Evolutionary conservation across 92 coral and sea anemone genomes (phyloP).

Genomic region (Paragorgia papillata): DNA sequence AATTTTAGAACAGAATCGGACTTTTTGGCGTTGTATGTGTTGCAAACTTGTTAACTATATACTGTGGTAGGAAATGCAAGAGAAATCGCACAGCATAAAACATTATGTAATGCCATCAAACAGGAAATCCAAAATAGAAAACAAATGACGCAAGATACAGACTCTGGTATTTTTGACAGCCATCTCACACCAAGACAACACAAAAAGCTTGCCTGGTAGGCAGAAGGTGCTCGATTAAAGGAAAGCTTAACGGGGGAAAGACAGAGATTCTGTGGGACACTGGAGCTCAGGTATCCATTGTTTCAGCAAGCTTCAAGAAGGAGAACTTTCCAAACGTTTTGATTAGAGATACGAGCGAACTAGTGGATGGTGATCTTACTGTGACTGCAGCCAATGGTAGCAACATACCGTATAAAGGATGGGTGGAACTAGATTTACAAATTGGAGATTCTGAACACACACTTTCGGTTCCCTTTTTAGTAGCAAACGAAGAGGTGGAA

Average conservation of each 20-base stretch:
- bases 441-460: too few relatives aligned
- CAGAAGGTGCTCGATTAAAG: conserved; percentile 54
- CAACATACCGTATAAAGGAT: too few relatives aligned
- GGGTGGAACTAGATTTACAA: too few relatives aligned
- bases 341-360: too few relatives aligned
- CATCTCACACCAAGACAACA: conserved; percentile 55
- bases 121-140: not conserved
- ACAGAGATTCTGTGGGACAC: conserved; percentile 62
- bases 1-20: too few relatives aligned
- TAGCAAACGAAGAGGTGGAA: too few relatives aligned
- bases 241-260: conserved; percentile 42
- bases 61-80: conserved; percentile 51
- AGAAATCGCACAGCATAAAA: conserved; percentile 49
- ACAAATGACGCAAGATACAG: not conserved
- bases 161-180: not conserved
- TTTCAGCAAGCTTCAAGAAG: too few relatives aligned
- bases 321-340: too few relatives aligned
- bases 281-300: conserved; percentile 57
- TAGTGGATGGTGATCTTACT: too few relatives aligned
- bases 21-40: not conserved
- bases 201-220: conserved; percentile 52
- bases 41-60: conserved; percentile 4
- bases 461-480: too few relatives aligned
- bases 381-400: too few relatives aligned
- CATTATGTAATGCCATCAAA: conserved; percentile 54